These are phyloP conservation scores for Psophia crepitans DNA, from an alignment of 2,113 vertebrate species.

Conservation along the genomic window DNA sequence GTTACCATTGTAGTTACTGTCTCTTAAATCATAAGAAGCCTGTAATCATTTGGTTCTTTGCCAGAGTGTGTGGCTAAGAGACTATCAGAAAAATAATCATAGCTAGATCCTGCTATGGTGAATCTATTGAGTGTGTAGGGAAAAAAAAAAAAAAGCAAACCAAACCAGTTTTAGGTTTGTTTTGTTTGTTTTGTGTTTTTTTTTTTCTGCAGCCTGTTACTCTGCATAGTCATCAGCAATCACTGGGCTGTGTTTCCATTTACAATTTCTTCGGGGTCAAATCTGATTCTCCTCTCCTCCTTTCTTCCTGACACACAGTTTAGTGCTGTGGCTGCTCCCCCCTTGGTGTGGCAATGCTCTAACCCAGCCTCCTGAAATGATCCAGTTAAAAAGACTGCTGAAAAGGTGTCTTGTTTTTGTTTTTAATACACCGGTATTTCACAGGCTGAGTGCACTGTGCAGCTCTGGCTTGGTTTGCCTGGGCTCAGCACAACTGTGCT, in stretches of 20 bases:
- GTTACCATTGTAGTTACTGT: neutral
- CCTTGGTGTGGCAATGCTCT: neutral
- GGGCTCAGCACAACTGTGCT: neutral
- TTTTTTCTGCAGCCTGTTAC: neutral
- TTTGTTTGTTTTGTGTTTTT: no score
- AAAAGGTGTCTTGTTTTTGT: neutral
- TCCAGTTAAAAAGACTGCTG: neutral
- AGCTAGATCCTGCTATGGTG: neutral
- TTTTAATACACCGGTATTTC: neutral
- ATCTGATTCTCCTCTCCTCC: neutral
- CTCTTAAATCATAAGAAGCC: neutral
- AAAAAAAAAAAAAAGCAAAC: no score
- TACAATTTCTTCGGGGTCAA: neutral
- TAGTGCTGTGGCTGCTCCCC: neutral
- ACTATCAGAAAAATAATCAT: neutral
- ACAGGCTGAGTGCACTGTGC: rapidly evolving
- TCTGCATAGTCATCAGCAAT: neutral
- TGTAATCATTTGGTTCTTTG: neutral
- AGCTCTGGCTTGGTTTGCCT: neutral
- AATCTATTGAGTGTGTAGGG: neutral
- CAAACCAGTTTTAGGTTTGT: no score
- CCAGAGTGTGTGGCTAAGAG: neutral
- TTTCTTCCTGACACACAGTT: neutral
- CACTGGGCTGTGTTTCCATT: neutral
- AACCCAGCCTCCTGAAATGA: neutral